Percentiles rank a stretch among this genome's conserved stretches.
Conservation (phyloP, 2,888 invertebrate genomes). For the Lasioglossum villosulum region DNA sequence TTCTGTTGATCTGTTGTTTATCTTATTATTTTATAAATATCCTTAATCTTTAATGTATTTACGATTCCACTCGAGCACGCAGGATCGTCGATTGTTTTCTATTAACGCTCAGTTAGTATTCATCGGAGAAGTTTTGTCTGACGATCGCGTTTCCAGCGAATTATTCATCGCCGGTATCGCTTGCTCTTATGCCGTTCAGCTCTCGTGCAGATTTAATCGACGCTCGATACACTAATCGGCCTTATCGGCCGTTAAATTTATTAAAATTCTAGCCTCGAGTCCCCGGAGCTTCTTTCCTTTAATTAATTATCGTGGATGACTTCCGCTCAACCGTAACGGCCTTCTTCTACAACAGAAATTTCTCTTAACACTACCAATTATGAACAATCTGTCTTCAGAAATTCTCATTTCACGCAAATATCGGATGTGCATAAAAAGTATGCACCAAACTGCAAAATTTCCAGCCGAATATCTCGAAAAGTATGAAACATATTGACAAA, state of each 20-base stretch:
- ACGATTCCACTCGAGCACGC: no score
- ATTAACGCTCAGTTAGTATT: neutral
- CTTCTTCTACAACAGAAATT: neutral
- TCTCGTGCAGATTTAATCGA: neutral
- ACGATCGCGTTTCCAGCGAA: neutral
- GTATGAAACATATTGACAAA: no score
- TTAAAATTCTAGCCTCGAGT: constrained; percentile 1
- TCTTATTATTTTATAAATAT: no score
- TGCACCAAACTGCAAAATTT: no score
- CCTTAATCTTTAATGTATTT: no score
- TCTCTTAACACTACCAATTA: neutral
- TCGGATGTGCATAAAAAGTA: no score
- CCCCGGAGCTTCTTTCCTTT: neutral
- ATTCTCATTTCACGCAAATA: no score
- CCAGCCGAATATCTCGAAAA: no score
- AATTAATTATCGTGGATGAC: neutral
- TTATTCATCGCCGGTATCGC: neutral
- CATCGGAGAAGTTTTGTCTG: neutral
- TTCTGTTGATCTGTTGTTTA: no score
- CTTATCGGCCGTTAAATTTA: neutral
- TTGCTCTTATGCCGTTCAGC: neutral
- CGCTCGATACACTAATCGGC: neutral
- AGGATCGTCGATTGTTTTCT: no score
- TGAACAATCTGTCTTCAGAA: neutral
- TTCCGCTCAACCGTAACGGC: neutral